Conservation (phyloP, 2,888 invertebrate genomes). For the Endomychus coccineus region DNA sequence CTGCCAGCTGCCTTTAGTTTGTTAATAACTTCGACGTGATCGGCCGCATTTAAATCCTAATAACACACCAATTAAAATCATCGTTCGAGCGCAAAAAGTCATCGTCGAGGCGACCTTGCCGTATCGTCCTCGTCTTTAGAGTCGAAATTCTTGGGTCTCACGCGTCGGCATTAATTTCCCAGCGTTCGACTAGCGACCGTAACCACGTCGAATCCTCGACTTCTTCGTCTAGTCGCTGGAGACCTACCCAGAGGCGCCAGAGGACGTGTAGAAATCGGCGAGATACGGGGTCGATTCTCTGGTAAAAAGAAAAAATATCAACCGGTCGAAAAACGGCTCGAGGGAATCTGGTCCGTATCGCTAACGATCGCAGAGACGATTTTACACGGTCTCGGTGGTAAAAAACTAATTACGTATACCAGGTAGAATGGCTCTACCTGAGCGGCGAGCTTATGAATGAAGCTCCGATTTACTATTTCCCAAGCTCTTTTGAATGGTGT, state of each 20-base stretch:
- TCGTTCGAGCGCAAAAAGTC: no score
- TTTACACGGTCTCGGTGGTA: conserved; percentile 17
- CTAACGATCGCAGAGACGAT: conserved; percentile 18
- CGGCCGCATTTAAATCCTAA: no score
- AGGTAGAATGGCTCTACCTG: conserved; percentile 34
- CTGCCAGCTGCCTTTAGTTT: no score
- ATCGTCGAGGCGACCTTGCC: conserved; percentile 14
- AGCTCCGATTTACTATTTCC: conserved; percentile 37
- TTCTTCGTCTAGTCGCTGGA: no score
- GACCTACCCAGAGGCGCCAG: conserved; percentile 13
- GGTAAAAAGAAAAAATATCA: conserved; percentile 32
- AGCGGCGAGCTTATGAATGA: conserved; percentile 42
- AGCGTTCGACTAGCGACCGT: conserved; percentile 11
- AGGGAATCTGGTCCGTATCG: conserved; percentile 28
- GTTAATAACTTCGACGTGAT: no score
- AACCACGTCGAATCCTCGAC: no score
- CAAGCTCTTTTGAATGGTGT: conserved; percentile 29
- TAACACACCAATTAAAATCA: no score
- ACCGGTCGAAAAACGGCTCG: conserved; percentile 35
- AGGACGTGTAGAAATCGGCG: conserved; percentile 7
- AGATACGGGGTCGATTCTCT: conserved; percentile 6
- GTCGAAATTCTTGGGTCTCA: conserved; percentile 13
- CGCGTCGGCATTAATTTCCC: conserved; percentile 4
- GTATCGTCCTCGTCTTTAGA: conserved; percentile 11
- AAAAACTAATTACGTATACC: conserved; percentile 43